Evolutionary conservation across 37 sponge, comb jelly and placozoan genomes (phyloP), one percentile per base, ranked within the genome.

Genomic region (Cladorhizidae sp.): DNA sequence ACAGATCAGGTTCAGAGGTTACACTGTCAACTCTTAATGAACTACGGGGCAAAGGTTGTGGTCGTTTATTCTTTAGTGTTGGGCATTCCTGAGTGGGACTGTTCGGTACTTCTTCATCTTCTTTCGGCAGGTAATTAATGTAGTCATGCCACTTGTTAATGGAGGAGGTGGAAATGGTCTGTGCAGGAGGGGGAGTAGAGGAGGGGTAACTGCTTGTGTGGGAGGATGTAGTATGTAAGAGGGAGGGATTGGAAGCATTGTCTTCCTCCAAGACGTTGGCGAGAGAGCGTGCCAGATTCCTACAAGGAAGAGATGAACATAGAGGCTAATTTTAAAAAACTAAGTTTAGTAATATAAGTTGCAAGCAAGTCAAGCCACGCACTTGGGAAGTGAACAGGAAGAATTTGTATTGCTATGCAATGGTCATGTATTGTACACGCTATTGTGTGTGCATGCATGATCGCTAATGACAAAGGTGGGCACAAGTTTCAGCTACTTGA

Each of bases 211-310:
- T 20, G 17, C 17, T 20, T 54, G 55, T 54, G 12, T 54, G 55
- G 17, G 55, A 12, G 12, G 55, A n/a, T n/a, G 55, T 54, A 17
- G 55, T 20, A 17, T 20, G 17, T 54, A 17, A 20, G 40, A 17
- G 15, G 3, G 21, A 20, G 40, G 64, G 29, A 63, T 17, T n/a
- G 23, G 64, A 26, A 9, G 23, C 8, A 63, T 17, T 25, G 12
- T 33, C 26, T 41, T 45, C 28, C n/a, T 72, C 73, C 51, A 72
- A 49, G 14, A 72, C 28, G 73, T 72, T 72, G 5, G 26, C 73
- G 45, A 26, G 23, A 18, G 73, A 72, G 22, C 52, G n/a, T 21
- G 51, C n/a, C 41, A 21, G 50, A 29, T 72, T 72, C 45, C 73
- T 72, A 49, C 8, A 43, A 42, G 52, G 25, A 37, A 72, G 21